Percentiles rank a stretch among this genome's conserved stretches.
Conservation (phyloP, 2,797 vertebrate genomes). For the Tauraco hartlaubi region DNA sequence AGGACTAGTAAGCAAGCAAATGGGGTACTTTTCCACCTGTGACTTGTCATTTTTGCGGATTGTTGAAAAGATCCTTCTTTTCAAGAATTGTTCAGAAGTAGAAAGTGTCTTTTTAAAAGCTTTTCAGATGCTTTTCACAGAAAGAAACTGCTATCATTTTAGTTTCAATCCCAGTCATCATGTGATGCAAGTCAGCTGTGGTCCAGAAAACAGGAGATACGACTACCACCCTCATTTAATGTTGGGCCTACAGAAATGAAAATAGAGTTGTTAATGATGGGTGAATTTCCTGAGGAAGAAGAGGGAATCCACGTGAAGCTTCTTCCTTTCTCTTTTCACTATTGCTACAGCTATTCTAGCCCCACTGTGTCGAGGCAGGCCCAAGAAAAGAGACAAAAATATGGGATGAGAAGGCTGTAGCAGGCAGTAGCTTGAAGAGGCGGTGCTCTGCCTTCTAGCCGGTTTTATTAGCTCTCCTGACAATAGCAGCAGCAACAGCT, state of each 20-base stretch:
- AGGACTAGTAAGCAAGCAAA: not conserved
- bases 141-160: not conserved
- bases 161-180: not conserved
- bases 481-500: not conserved
- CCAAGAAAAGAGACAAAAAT: not conserved
- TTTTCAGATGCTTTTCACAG: not conserved
- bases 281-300: not conserved
- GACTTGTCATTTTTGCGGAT: not conserved
- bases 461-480: not conserved
- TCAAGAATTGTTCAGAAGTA: not conserved
- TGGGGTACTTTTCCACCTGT: not conserved
- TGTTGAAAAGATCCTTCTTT: not conserved
- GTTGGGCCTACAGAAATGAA: not conserved
- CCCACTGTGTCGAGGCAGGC: not conserved
- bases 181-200: not conserved
- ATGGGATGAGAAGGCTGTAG: not conserved
- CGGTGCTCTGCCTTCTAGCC: not conserved
- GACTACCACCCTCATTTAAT: not conserved
- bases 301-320: not conserved
- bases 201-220: not conserved
- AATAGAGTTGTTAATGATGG: not conserved
- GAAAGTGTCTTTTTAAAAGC: not conserved
- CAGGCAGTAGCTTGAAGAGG: not conserved
- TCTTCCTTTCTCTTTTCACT: not conserved
- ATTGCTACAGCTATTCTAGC: not conserved